phyloP scores from a whole-genome alignment of 2,797 vertebrate genomes.

The Rhabdomys pumilio region DNA sequence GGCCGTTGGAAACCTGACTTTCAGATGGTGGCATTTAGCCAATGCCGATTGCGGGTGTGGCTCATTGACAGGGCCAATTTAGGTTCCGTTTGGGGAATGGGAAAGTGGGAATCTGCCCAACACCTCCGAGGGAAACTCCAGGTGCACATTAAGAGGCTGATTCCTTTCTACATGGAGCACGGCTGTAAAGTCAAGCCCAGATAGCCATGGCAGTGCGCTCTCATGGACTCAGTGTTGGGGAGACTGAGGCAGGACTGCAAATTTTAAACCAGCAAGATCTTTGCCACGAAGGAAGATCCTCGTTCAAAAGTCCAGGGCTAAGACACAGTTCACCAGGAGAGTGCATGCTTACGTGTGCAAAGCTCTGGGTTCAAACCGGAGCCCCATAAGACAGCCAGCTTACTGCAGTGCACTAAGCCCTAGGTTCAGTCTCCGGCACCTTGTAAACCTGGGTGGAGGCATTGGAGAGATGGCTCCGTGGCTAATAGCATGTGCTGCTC shows the following conservation, averaged over 20 bases:
- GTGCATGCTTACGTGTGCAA: background rate
- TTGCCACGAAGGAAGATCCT: background rate
- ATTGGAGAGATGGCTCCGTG: background rate
- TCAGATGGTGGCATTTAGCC: background rate
- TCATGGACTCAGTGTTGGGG: background rate
- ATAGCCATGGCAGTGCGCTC: fast-evolving
- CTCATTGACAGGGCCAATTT: background rate
- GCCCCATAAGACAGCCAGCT: background rate
- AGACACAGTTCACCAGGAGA: background rate
- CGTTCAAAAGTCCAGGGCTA: background rate
- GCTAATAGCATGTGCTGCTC: background rate
- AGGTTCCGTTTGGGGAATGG: background rate
- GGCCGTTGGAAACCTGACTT: background rate
- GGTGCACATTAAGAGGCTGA: background rate
- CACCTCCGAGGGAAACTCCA: background rate
- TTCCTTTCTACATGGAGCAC: background rate
- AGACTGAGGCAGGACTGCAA: background rate
- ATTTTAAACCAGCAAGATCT: background rate
- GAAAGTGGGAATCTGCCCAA: background rate
- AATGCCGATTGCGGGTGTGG: too few species aligned
- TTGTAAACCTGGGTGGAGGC: background rate
- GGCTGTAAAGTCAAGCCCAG: background rate
- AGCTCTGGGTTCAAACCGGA: background rate
- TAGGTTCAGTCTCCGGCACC: background rate
- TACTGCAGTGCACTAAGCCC: background rate